These are phyloP conservation scores for Zapus hudsonius DNA, from an alignment of 2,113 vertebrate genomes.

Conservation along the genomic window DNA sequence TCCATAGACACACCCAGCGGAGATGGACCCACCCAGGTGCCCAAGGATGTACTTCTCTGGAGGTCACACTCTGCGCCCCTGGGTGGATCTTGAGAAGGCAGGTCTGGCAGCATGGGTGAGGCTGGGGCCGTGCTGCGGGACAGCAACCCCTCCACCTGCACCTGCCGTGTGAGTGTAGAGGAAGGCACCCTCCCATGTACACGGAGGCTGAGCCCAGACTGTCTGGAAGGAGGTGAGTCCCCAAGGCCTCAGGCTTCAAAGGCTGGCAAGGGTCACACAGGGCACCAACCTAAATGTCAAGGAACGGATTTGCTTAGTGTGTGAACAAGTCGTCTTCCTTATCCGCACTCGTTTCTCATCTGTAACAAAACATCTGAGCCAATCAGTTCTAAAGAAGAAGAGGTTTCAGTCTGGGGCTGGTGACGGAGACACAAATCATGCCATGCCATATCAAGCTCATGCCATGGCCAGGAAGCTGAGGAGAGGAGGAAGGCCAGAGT, in stretches of 20 bases:
- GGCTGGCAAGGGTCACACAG: background rate
- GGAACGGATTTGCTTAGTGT: background rate
- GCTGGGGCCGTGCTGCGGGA: background rate
- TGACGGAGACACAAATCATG: background rate
- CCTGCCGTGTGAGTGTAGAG: background rate
- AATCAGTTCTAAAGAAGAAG: background rate
- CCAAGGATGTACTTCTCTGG: background rate
- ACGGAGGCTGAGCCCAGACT: background rate
- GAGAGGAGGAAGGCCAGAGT: background rate
- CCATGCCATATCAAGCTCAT: no score
- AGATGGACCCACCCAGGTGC: background rate
- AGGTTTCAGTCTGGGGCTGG: background rate
- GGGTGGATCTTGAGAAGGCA: background rate
- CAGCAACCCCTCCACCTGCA: background rate
- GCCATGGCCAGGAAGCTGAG: background rate
- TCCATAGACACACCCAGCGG: background rate
- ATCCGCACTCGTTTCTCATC: background rate
- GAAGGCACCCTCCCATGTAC: background rate
- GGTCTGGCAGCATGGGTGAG: background rate
- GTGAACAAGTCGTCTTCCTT: background rate
- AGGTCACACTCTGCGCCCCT: background rate
- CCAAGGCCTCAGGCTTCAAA: background rate
- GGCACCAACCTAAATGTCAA: background rate
- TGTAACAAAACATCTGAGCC: background rate
- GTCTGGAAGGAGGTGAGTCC: background rate